Evolutionary conservation across 1,140 invertebrate genomes (phyloP), one percentile per base, ranked within the genome.

Genomic region (Drepana arcuata): DNA sequence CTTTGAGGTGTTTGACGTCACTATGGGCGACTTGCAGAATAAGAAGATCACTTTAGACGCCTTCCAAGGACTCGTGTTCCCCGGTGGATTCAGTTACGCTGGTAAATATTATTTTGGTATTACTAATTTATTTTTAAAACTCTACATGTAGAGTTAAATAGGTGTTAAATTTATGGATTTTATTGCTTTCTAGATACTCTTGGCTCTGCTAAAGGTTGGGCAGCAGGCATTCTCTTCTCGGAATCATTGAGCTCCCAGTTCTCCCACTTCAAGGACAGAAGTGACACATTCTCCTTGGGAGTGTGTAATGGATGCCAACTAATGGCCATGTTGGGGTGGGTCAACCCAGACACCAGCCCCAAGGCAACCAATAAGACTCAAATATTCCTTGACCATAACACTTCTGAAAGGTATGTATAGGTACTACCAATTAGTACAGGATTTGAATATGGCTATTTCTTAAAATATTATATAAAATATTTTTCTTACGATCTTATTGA

Each of bases 231-330:
- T 9, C 63, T 93, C 2, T 97, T 95, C 68, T 87, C 88, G 35
- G 82, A 88, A 13, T 85, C 86, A 21, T 62, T 93, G 1, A 74
- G 77, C 36, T 60, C 78, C 3, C 93, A 96, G 60, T 90, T 98
- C 27, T 70, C 88, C 16, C 74, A 85, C 37, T 97, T 97, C 80
- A 85, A 87, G 24, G 58, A 71, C 5, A 87, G 95, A 12, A 48
- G 82, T 1, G 90, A 98, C 65, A 97, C 95, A 0, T 99, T 99
- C 69, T 97, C 95, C 47, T 87, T 99, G 27, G 97, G 97, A 24
- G 94, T 99, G 6, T 99, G 97, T 67, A 99, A 99, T 83, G 97
- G 97, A 1, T 99, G 97, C 65, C 97, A 99, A 65, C 73, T 99
- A 24, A 95, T 99, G 93, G 93, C 91, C 14, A 74, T 97, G 3